phyloP scores from a whole-genome alignment of 2,113 vertebrate species.

The Phalacrocorax aristotelis region DNA sequence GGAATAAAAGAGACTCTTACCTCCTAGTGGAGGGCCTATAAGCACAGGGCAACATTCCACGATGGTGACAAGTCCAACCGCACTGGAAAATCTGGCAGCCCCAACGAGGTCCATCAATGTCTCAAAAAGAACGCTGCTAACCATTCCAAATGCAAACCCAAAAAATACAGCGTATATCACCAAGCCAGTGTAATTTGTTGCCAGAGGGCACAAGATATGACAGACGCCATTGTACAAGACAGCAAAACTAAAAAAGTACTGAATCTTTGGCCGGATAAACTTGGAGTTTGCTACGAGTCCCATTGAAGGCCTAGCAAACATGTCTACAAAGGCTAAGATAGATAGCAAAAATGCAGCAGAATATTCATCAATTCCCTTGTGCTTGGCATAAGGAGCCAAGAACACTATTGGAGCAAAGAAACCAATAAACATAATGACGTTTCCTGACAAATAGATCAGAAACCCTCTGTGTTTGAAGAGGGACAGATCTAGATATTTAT shows the following conservation, averaged over 20 bases:
- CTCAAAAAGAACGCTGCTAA: constrained; percentile 94
- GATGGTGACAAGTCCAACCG: constrained; percentile 92
- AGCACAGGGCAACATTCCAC: constrained; percentile 94
- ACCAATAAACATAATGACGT: constrained; percentile 95
- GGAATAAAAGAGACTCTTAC: constrained; percentile 70
- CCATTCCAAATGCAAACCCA: constrained; percentile 96
- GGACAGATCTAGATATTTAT: constrained; percentile 89
- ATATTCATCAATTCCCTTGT: constrained; percentile 92
- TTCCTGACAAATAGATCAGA: constrained; percentile 95
- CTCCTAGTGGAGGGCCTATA: constrained; percentile 92
- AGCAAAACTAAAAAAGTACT: constrained; percentile 95
- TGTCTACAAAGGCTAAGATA: constrained; percentile 93
- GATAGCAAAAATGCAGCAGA: constrained; percentile 92
- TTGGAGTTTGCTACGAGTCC: constrained; percentile 90
- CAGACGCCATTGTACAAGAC: constrained; percentile 91
- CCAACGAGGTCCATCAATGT: constrained; percentile 96
- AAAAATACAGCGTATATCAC: constrained; percentile 92
- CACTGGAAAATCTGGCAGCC: constrained; percentile 90
- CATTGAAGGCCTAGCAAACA: constrained; percentile 91
- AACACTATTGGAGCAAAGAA: constrained; percentile 97
- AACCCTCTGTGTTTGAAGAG: constrained; percentile 97
- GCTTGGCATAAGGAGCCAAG: constrained; percentile 91
- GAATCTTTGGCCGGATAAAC: constrained; percentile 87
- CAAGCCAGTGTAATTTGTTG: constrained; percentile 82
- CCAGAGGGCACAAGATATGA: constrained; percentile 89